Conservation (phyloP, 2,797 vertebrate species). For the Dendrocincla tyrannina region DNA sequence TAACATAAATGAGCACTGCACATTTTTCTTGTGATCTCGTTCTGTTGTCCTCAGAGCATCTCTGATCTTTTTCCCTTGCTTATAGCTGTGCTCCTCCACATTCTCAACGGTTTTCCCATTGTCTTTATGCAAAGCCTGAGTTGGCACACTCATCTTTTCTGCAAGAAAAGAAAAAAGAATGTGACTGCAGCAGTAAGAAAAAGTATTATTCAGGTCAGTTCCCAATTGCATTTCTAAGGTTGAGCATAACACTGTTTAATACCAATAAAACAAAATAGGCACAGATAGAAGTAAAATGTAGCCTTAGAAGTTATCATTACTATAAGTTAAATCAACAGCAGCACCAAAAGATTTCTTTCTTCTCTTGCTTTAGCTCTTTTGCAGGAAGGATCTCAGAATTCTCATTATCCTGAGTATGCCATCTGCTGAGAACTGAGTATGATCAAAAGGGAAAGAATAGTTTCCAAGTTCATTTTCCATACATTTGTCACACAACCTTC, state of each 20-base stretch:
- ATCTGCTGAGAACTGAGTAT: neutral
- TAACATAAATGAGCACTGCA: slow-evolving; percentile 92
- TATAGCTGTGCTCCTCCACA: slow-evolving; percentile 87
- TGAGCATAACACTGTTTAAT: neutral
- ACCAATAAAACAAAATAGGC: neutral
- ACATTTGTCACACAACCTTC: neutral
- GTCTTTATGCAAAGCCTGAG: slow-evolving; percentile 80
- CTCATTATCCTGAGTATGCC: neutral
- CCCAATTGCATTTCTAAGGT: neutral
- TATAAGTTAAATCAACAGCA: neutral
- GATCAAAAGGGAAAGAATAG: neutral
- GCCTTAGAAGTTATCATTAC: neutral
- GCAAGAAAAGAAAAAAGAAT: slow-evolving; percentile 16
- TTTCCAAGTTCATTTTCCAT: neutral
- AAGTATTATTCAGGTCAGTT: neutral
- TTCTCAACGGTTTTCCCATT: slow-evolving; percentile 77
- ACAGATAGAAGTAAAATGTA: neutral
- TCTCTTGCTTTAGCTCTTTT: neutral
- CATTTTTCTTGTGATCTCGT: slow-evolving; percentile 93
- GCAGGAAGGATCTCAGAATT: neutral
- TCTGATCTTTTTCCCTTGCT: slow-evolving; percentile 90
- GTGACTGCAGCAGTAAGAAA: neutral
- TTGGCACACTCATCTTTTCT: slow-evolving; percentile 80
- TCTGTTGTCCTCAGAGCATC: slow-evolving; percentile 87
- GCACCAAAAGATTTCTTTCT: neutral